Percentiles rank a stretch among this genome's conserved stretches.
Conservation (phyloP, 2,888 invertebrate species). For the Epinotia nisella region DNA sequence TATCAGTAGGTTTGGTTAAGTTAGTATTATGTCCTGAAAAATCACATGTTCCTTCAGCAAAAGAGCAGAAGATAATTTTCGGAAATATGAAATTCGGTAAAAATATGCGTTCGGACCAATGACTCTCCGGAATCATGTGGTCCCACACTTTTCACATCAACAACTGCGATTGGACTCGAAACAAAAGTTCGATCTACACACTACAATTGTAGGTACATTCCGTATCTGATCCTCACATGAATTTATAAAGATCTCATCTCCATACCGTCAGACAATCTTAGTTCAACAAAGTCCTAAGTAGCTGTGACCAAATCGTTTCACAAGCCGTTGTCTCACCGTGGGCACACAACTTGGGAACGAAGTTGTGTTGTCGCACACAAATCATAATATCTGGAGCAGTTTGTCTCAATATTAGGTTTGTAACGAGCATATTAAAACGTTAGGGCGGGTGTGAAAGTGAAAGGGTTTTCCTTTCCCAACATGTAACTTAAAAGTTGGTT, state of each 20-base stretch:
- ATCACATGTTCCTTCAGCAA: no score
- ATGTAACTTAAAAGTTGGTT: not conserved
- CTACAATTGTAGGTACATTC: not conserved
- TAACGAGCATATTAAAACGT: slow-evolving; percentile 24
- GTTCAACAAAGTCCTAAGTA: not conserved
- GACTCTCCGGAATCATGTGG: no score
- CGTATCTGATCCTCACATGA: not conserved
- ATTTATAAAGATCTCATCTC: slow-evolving; percentile 1
- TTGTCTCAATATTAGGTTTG: slow-evolving; percentile 29
- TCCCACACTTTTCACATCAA: no score
- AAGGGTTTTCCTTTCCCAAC: slow-evolving; percentile 8
- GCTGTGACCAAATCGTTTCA: no score
- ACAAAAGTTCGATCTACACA: no score
- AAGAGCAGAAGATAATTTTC: no score
- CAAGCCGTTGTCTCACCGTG: not conserved
- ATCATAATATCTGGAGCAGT: slow-evolving; percentile 44
- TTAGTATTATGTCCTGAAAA: no score
- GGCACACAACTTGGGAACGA: not conserved
- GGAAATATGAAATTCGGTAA: no score
- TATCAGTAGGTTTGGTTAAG: no score
- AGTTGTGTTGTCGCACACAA: slow-evolving; percentile 19
- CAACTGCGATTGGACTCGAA: no score
- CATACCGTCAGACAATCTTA: not conserved
- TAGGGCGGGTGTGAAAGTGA: slow-evolving; percentile 12
- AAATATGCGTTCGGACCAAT: no score